Base-by-base conservation (phyloP, 1,140 invertebrate species). In the Pseudobourletiella spinata region DNA sequence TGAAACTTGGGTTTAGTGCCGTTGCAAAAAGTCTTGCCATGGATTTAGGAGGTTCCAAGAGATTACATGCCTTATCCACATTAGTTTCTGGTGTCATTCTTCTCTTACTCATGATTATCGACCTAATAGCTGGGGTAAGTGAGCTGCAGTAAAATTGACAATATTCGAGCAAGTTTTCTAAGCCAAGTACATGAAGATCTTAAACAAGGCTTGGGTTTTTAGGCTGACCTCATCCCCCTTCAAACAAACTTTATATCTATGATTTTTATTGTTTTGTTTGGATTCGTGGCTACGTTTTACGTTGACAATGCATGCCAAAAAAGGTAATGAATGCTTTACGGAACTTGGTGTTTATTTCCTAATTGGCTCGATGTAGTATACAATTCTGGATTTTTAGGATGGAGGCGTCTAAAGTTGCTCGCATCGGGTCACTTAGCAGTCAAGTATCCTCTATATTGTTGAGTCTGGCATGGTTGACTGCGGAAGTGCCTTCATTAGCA, bases 241-340 rank as follows among this genome's bases (percentile, higher is more conserved):
- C 43, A 59, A 28, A 32, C 51, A 35, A 68, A 60, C 29, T 28
- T 62, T 30, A 26, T 65, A 3, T 35, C 39, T 1, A 24, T 68
- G 24, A 4, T 43, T 1, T 63, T 64, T 22, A 46, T 68, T 26
- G 32, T 60, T 44, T 32, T 62, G 22, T 59, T 70, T 48, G 61
- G 67, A 59, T 67, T 70, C 39, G 59, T 70, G 16, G 3, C 66
- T 24, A 57, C 61, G 29, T 69, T 66, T 44, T 71, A 71, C 50
- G 57, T 70, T 22, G 70, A 70, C 56, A 50, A 25, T 14, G 61
- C 67, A 44, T 67, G 65, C 61, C 51, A 55, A 42, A 67, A 68
- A 60, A 69, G 70, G 70, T 71, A 65, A 28, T n/a, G n/a, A n/a
- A n/a, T n/a, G n/a, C n/a, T n/a, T n/a, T n/a, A n/a, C n/a, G n/a